Evolutionary conservation across 2,888 invertebrate species (phyloP).

Genomic region (Brachynemurus nebulosus): DNA sequence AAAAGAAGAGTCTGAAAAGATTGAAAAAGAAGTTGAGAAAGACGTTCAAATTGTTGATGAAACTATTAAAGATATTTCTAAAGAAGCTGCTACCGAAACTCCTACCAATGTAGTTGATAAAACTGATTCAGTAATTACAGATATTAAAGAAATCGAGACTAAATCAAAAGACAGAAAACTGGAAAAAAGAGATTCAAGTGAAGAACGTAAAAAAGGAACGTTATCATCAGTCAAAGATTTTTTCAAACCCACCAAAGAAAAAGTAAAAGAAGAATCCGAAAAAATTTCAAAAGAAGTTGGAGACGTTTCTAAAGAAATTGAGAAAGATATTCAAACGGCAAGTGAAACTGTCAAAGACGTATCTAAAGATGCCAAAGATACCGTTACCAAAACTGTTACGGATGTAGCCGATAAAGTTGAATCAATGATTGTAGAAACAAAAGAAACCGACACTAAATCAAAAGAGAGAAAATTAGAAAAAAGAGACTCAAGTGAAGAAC

Average conservation of each 20-base stretch:
- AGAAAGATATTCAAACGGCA: slow-evolving; percentile 3
- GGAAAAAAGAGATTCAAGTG: too few relatives aligned
- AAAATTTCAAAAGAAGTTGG: not conserved
- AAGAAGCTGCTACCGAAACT: too few relatives aligned
- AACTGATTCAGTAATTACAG: too few relatives aligned
- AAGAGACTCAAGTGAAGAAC: too few relatives aligned
- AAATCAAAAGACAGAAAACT: too few relatives aligned
- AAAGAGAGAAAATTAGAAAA: slow-evolving; percentile 14
- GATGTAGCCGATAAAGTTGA: slow-evolving; percentile 14
- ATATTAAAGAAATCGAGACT: too few relatives aligned
- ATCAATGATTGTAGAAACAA: slow-evolving; percentile 7
- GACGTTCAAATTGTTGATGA: too few relatives aligned
- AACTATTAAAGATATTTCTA: too few relatives aligned
- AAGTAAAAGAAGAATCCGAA: not conserved
- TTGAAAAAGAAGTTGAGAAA: slow-evolving; percentile 10
- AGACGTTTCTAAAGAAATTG: not conserved
- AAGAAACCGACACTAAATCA: slow-evolving; percentile 12
- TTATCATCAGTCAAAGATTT: slow-evolving; percentile 2
- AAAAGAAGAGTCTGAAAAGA: too few relatives aligned
- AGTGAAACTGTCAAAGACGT: not conserved
- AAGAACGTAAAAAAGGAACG: slow-evolving; percentile 3
- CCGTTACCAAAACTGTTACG: slow-evolving; percentile 8
- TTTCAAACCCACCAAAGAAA: slow-evolving; percentile 2
- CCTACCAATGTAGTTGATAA: too few relatives aligned
- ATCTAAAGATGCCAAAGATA: slow-evolving; percentile 1